These are phyloP conservation scores for Copidosoma floridanum DNA, from an alignment of 1,140 invertebrate species.

Conservation along the genomic window DNA sequence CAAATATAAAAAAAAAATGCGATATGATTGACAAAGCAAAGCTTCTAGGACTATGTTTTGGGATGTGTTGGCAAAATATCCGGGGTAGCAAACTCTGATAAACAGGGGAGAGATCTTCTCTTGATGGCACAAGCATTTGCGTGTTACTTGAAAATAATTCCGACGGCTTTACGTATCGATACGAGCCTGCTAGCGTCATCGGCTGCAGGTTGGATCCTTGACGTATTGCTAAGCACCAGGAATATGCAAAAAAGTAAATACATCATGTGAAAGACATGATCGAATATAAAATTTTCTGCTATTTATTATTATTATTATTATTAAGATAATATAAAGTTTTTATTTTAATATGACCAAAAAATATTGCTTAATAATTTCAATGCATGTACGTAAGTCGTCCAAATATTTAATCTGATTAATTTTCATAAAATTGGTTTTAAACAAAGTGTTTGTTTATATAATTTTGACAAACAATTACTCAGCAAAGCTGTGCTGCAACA, in stretches of 20 bases:
- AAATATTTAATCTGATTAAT: background rate
- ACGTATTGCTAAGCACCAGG: slow-evolving; percentile 11
- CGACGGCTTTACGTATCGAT: slow-evolving; percentile 2
- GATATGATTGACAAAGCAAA: slow-evolving; percentile 46
- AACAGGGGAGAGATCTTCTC: slow-evolving; percentile 37
- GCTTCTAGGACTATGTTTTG: slow-evolving; percentile 38
- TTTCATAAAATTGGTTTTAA: background rate
- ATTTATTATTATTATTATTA: background rate
- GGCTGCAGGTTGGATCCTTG: slow-evolving; percentile 41
- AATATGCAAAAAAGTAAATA: slow-evolving; percentile 13
- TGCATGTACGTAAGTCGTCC: background rate
- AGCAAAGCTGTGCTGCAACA: slow-evolving; percentile 11
- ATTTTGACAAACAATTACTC: background rate
- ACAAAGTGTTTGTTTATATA: background rate
- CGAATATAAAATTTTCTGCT: too few species aligned
- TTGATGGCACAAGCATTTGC: slow-evolving; percentile 30
- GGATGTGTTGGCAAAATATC: slow-evolving; percentile 54
- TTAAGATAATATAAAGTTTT: background rate
- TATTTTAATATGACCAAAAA: background rate
- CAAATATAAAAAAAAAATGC: slow-evolving; percentile 19
- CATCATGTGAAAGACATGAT: slow-evolving; percentile 7
- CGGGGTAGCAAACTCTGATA: slow-evolving; percentile 28
- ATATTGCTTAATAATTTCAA: background rate
- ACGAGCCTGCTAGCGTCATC: slow-evolving; percentile 36
- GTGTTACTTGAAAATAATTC: slow-evolving; percentile 26